Base-by-base conservation (phyloP, 2,797 vertebrate species). In the Simalia tracyae region DNA sequence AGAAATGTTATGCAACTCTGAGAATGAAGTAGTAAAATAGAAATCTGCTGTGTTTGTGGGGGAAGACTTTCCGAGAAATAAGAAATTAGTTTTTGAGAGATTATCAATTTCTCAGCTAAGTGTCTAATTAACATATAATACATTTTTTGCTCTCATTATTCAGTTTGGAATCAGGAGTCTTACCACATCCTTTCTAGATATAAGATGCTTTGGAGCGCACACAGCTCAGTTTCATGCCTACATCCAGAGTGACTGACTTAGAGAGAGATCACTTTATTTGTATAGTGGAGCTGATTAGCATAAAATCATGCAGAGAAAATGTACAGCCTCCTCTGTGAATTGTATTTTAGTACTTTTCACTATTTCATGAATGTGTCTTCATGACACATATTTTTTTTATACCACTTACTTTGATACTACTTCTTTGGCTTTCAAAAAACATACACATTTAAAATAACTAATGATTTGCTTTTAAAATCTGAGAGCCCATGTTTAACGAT, bases 381-480 rank as follows among this genome's bases (percentile, higher is more conserved):
- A 4, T 91, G 66, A 17, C 91, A 81, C 10, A 56, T 72, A 12
- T 54, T 54, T 72, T 68, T 26, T 68, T 64, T 64, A 26, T 9
- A n/a, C 66, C 50, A 54, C 26, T 31, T 86, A n/a, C 5, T 86
- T 50, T n/a, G 54, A n/a, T 56, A 54, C 12, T 54, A 22, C 2
- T 54, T n/a, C 12, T 28, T 84, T 50, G 50, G 50, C 50, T 63
- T 63, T 54, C 6, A 54, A 54, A 54, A 2, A 31, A 66, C 24
- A 31, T 68, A 17, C 9, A 86, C 59, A 31, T 90, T 5, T 0
- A 88, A 93, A 95, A 94, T 93, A 95, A 94, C 93, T 92, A 88
- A 95, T 95, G 81, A 91, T 84, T n/a, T 92, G 86, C 50, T 89
- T 84, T 87, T 93, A 85, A 95, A 95, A 92, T 94, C 89, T 93